phyloP scores from a whole-genome alignment of 2,113 vertebrate genomes.

The Turnix velox region DNA sequence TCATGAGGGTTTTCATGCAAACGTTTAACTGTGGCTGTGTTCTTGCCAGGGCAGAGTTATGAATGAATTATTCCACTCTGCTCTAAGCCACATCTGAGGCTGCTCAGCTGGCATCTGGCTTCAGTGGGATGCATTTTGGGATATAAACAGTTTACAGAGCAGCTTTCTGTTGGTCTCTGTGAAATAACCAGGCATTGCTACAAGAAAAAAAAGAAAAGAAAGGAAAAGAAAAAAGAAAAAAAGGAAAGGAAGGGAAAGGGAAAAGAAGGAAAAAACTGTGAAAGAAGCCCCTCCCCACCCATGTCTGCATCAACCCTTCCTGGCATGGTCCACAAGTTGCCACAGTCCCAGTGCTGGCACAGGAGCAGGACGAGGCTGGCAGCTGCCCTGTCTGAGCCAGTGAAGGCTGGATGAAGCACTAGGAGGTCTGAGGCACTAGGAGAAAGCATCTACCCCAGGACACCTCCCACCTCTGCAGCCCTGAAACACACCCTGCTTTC shows the following conservation, averaged over 20 bases:
- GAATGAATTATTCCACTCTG: not conserved
- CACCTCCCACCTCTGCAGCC: not conserved
- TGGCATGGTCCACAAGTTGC: rapidly evolving
- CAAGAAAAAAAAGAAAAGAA: not conserved
- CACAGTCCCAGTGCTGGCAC: not conserved
- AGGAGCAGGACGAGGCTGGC: not conserved
- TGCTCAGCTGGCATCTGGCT: not conserved
- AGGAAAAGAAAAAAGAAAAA: rapidly evolving
- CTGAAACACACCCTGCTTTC: not conserved
- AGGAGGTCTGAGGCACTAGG: not conserved
- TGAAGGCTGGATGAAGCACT: not conserved
- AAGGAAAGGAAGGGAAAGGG: no score
- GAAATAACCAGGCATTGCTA: not conserved
- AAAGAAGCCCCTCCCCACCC: not conserved
- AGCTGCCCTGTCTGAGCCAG: not conserved
- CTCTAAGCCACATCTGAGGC: not conserved
- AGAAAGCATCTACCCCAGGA: not conserved
- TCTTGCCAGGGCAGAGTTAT: not conserved
- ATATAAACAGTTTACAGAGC: not conserved
- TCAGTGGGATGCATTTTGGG: not conserved
- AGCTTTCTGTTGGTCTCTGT: not conserved
- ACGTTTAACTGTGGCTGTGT: not conserved
- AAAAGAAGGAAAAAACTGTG: rapidly evolving
- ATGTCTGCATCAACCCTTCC: not conserved
- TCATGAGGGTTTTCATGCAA: rapidly evolving